Evolutionary conservation across 2,888 invertebrate species (phyloP).

Genomic region (Leptinotarsa peninsularis): DNA sequence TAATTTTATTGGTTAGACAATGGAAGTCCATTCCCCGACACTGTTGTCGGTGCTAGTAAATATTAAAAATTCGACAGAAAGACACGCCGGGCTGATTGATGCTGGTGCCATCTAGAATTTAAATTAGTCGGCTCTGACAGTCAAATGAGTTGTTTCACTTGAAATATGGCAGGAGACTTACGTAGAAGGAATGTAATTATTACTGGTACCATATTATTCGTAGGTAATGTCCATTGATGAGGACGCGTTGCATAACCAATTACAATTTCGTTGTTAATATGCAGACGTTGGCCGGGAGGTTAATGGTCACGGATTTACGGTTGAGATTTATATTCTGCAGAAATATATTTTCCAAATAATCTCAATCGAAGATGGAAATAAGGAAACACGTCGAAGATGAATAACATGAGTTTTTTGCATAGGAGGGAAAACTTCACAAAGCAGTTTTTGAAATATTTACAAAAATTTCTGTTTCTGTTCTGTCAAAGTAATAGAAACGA

Average conservation of each 20-base stretch:
- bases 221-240: conserved; percentile 14
- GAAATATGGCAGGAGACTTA: conserved; percentile 15
- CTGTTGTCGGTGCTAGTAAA: conserved; percentile 13
- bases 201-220: conserved; percentile 10
- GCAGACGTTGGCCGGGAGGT: conserved; percentile 9
- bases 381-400: too few species aligned
- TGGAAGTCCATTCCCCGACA: neutral
- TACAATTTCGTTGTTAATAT: conserved; percentile 12
- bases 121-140: conserved; percentile 18
- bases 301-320: neutral
- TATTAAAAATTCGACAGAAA: conserved; percentile 20
- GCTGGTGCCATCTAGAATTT: conserved; percentile 13
- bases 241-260: conserved; percentile 12
- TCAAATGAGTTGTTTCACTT: conserved; percentile 17
- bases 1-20: neutral
- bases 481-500: too few species aligned
- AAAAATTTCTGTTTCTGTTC: too few species aligned
- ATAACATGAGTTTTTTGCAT: too few species aligned
- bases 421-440: too few species aligned
- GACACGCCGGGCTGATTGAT: conserved; percentile 22
- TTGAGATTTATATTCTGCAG: neutral
- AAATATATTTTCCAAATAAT: too few species aligned
- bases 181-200: conserved; percentile 15
- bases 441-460: too few species aligned
- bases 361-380: too few species aligned